A percentile compares a stretch with the other conserved stretches of the same genome.
phyloP scores from a whole-genome alignment of 2,888 invertebrate species.

The Peribatodes rhomboidaria region DNA sequence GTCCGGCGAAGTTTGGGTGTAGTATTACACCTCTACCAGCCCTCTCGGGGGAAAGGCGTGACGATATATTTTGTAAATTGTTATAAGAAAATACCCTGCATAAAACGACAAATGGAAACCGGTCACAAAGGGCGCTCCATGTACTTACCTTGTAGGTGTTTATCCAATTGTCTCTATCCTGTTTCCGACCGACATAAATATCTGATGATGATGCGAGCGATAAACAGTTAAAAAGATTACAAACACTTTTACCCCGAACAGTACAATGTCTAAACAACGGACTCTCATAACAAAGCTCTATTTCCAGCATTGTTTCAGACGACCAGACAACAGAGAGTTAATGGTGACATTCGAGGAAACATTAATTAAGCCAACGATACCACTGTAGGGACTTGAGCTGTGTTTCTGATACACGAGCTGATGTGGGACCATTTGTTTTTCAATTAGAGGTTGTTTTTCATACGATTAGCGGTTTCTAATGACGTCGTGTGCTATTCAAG shows the following conservation, averaged over 20 bases:
- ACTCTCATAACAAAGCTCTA: slow-evolving; percentile 71
- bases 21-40: no score
- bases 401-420: slow-evolving; percentile 44
- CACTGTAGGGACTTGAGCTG: slow-evolving; percentile 68
- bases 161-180: no score
- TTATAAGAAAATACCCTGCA: no score
- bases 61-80: no score
- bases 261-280: slow-evolving; percentile 54
- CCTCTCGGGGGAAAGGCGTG: no score
- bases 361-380: slow-evolving; percentile 79
- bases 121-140: no score
- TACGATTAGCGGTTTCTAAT: background rate
- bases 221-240: no score
- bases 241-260: slow-evolving; percentile 47
- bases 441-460: slow-evolving; percentile 11
- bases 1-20: no score
- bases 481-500: background rate
- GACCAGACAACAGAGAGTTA: slow-evolving; percentile 72
- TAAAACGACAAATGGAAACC: no score
- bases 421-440: slow-evolving; percentile 31
- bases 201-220: no score
- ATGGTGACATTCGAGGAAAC: slow-evolving; percentile 81
- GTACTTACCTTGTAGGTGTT: no score
- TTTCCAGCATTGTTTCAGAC: slow-evolving; percentile 65
- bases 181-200: no score